Percentiles rank a stretch among this genome's conserved stretches.
Conservation (phyloP, 2,113 vertebrate species). For the Gopherus flavomarginatus region DNA sequence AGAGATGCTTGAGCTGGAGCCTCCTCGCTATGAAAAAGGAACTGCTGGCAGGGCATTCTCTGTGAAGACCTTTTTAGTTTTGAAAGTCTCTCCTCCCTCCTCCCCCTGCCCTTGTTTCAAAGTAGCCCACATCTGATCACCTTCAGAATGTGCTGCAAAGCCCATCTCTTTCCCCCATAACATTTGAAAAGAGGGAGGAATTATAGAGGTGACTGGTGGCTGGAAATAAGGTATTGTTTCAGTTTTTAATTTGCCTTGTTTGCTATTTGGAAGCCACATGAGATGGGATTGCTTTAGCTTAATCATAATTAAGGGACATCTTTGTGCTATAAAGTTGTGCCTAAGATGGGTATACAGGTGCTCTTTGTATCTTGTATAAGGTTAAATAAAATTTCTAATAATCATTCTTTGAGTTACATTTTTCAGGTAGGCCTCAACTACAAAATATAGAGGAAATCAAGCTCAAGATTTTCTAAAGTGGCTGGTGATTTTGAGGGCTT, state of each 20-base stretch:
- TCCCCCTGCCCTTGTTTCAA: neutral
- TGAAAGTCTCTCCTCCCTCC: neutral
- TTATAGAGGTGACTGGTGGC: accelerated
- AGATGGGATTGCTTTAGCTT: neutral
- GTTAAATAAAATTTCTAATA: neutral
- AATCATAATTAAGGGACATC: neutral
- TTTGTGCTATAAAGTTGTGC: neutral
- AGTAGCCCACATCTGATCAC: neutral
- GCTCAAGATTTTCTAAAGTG: neutral
- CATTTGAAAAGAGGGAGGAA: neutral
- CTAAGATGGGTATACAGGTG: neutral
- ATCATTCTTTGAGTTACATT: neutral
- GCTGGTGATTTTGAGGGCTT: neutral
- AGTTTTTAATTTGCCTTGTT: neutral
- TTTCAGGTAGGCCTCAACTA: neutral
- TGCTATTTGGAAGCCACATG: neutral
- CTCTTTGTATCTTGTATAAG: neutral
- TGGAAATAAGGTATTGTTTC: neutral
- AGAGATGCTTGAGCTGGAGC: neutral
- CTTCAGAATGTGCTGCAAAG: neutral
- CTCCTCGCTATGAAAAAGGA: neutral
- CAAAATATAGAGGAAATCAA: neutral
- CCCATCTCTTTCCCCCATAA: neutral
- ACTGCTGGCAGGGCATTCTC: neutral
- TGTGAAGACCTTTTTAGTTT: neutral